Conservation (phyloP, 2,797 vertebrate genomes). For the Catostomus latipinnis region DNA sequence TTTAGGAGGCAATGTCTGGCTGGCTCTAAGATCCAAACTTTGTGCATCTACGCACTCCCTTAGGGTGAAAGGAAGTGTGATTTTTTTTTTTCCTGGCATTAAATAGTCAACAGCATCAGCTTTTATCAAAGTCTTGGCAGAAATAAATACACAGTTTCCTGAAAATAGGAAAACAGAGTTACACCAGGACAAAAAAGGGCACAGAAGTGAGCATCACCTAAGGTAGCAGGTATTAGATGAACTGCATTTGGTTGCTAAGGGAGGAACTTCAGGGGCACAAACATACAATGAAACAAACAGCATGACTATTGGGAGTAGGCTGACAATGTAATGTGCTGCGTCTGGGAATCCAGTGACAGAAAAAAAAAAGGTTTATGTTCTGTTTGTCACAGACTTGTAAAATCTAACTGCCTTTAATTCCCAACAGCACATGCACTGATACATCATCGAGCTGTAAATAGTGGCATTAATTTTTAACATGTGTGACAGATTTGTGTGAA, state of each 20-base stretch:
- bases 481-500: background rate
- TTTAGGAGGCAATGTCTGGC: background rate
- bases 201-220: background rate
- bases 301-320: background rate
- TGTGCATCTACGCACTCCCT: background rate
- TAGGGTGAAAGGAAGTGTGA: constrained; percentile 21
- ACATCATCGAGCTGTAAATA: too few relatives aligned
- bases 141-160: constrained; percentile 31
- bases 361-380: background rate
- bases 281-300: background rate
- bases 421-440: background rate
- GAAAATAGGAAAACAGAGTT: constrained; percentile 12
- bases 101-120: constrained; percentile 45
- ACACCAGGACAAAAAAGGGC: background rate
- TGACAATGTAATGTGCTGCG: background rate
- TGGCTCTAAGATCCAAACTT: background rate
- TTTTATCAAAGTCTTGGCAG: constrained; percentile 39
- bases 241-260: background rate
- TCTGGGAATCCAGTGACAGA: background rate
- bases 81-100: constrained; percentile 19
- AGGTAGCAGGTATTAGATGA: constrained; percentile 5
- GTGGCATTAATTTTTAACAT: background rate
- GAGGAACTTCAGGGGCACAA: background rate
- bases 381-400: constrained; percentile 13
- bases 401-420: constrained; percentile 8